These are phyloP conservation scores for Pogonocherus hispidulus DNA, from an alignment of 2,888 invertebrate genomes.

Conservation along the genomic window DNA sequence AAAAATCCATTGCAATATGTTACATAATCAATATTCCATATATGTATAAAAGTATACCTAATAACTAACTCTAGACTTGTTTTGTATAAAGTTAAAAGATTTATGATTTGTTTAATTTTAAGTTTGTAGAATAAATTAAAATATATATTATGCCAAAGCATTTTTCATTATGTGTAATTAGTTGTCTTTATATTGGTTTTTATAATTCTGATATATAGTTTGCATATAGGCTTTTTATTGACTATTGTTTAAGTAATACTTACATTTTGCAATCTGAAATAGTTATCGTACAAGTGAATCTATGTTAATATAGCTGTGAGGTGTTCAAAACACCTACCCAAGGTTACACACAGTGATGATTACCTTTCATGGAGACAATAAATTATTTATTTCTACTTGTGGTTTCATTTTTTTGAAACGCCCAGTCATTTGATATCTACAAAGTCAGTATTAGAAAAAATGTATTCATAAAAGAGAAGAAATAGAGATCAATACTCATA, in stretches of 20 bases:
- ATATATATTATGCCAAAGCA: slow-evolving; percentile 67
- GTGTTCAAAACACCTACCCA: slow-evolving; percentile 64
- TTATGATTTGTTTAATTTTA: slow-evolving; percentile 60
- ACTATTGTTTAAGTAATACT: slow-evolving; percentile 36
- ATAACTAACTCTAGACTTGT: slow-evolving; percentile 55
- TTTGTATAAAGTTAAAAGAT: slow-evolving; percentile 64
- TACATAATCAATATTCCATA: slow-evolving; percentile 49
- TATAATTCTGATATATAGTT: slow-evolving; percentile 36
- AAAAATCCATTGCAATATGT: slow-evolving; percentile 51
- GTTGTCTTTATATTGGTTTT: slow-evolving; percentile 42
- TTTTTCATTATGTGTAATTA: slow-evolving; percentile 44
- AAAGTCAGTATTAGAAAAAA: not conserved
- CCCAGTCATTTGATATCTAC: not conserved
- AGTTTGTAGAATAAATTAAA: slow-evolving; percentile 55
- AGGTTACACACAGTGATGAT: slow-evolving; percentile 63
- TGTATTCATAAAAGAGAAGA: no score
- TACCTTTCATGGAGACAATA: slow-evolving; percentile 69
- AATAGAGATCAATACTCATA: no score
- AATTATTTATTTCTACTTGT: slow-evolving; percentile 68
- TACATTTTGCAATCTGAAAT: slow-evolving; percentile 49
- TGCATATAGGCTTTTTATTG: slow-evolving; percentile 38
- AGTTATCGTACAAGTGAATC: slow-evolving; percentile 59
- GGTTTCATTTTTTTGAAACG: not conserved
- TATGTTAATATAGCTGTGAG: slow-evolving; percentile 62
- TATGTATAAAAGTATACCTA: slow-evolving; percentile 54